Evolutionary conservation across 2,888 invertebrate species (phyloP), one percentile per base, ranked within the genome.

Genomic region (Hecatera dysodea): DNA sequence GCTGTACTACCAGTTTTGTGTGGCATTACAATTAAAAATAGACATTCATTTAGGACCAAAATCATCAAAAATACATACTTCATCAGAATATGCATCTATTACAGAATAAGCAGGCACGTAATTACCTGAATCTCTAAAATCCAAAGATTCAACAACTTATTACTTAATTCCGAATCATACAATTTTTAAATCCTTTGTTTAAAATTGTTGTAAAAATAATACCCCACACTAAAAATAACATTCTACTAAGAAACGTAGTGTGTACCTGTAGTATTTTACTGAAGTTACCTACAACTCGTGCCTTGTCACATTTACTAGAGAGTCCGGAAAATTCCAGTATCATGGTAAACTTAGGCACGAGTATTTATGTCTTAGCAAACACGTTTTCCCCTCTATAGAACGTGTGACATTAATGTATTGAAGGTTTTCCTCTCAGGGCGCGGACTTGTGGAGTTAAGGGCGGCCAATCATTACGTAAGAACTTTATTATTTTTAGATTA

Each of bases 281-380:
- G 57, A n/a, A 11, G 1, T 1, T 42, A 42, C 9, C 11, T 63
- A 19, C 22, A 19, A 11, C 17, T 39, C 29, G 17, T 1, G 5
- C 53, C 36, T 3, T 27, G 8, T 12, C 4, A 8, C 17, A 12
- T 44, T 29, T 27, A 12, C 19, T 22, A 33, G 17, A 72, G 46
- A 52, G 11, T 60, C 60, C 56, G 48, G 44, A 39, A 75, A 55
- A 55, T 39, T 75, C 36, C 22, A n/a, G 39, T 11, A 11, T 9
- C 24, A 39, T 75, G 66, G 80, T 46, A 3, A 62, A 22, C 73
- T 36, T 57, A 62, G 57, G 12, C 15, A 42, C 29, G 19, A n/a
- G 24, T 79, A 73, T 73, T 78, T 73, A 78, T 63, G 46, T 72
- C 50, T 33, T 12, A 52, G 9, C 15, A 9, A 52, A 80, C 77